A percentile compares a stretch with the other conserved stretches of the same genome.
These are phyloP conservation scores for Chaunax sp. DNA, from an alignment of 2,797 vertebrate genomes.

Conservation along the genomic window DNA sequence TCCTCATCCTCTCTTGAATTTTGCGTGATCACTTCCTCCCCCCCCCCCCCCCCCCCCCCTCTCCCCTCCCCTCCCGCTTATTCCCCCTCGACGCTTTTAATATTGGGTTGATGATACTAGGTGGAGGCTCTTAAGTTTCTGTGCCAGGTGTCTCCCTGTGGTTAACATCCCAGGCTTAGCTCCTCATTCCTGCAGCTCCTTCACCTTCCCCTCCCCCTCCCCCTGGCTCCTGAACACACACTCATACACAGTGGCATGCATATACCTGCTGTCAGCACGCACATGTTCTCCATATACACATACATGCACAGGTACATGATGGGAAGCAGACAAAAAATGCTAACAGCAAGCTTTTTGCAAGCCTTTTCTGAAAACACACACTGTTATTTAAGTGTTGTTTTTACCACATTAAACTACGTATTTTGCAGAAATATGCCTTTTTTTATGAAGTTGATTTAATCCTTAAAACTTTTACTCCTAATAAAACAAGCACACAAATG, in stretches of 20 bases:
- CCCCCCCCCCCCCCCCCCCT: conserved; percentile 46
- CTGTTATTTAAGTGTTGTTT: not conserved
- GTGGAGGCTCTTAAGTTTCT: conserved; percentile 75
- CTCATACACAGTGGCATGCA: not conserved
- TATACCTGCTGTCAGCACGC: conserved; percentile 8
- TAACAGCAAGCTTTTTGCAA: too few relatives aligned
- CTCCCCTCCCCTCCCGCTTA: conserved; percentile 62
- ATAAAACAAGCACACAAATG: not conserved
- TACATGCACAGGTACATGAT: not conserved
- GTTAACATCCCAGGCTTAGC: conserved; percentile 70
- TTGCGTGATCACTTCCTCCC: conserved; percentile 61
- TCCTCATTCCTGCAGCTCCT: conserved; percentile 44
- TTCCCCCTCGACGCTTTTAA: conserved; percentile 72
- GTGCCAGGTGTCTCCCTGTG: conserved; percentile 73
- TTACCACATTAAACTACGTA: not conserved
- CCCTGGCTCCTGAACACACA: conserved; percentile 37
- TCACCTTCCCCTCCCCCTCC: conserved; percentile 26
- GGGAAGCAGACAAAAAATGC: too few relatives aligned
- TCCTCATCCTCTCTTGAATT: conserved; percentile 57
- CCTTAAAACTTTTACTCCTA: not conserved
- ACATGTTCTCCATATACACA: not conserved
- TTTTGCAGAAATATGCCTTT: not conserved
- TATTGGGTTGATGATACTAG: conserved; percentile 78
- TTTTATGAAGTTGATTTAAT: not conserved
- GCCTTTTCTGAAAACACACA: not conserved